Evolutionary conservation across 2,888 invertebrate species (phyloP).

Genomic region (Terebella lapidaria): DNA sequence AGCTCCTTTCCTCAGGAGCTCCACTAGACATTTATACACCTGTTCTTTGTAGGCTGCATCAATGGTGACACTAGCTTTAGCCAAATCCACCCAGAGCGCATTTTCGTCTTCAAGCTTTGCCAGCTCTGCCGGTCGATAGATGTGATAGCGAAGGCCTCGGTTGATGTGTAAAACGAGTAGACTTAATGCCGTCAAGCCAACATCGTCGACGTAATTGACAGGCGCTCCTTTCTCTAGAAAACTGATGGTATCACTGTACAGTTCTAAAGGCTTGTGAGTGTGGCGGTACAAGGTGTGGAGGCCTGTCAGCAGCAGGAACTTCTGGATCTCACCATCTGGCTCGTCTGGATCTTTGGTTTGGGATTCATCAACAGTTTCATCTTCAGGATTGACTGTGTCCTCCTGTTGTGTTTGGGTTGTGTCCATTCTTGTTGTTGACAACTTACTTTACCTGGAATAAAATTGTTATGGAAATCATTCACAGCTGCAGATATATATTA

Average conservation of each 20-base stretch:
- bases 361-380: too few species aligned
- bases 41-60: constrained; percentile 12
- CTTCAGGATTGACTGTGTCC: too few species aligned
- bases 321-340: too few species aligned
- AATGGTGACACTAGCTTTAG: not conserved
- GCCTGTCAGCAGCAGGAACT: too few species aligned
- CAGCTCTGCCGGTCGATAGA: constrained; percentile 3
- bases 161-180: constrained; percentile 16
- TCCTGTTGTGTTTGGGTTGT: too few species aligned
- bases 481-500: too few species aligned
- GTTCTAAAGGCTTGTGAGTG: constrained; percentile 7
- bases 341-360: too few species aligned
- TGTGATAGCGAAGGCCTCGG: constrained; percentile 15
- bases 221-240: constrained; percentile 5
- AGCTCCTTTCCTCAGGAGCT: constrained; percentile 9
- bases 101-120: constrained; percentile 2
- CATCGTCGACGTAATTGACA: constrained; percentile 11
- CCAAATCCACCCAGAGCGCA: not conserved
- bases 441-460: too few species aligned
- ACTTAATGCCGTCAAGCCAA: constrained; percentile 11
- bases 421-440: too few species aligned
- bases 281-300: constrained; percentile 6
- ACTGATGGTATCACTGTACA: not conserved
- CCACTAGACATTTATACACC: constrained; percentile 7
- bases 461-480: too few species aligned